Evolutionary conservation across 2,888 invertebrate genomes (phyloP).

Genomic region (Encarsia formosa): DNA sequence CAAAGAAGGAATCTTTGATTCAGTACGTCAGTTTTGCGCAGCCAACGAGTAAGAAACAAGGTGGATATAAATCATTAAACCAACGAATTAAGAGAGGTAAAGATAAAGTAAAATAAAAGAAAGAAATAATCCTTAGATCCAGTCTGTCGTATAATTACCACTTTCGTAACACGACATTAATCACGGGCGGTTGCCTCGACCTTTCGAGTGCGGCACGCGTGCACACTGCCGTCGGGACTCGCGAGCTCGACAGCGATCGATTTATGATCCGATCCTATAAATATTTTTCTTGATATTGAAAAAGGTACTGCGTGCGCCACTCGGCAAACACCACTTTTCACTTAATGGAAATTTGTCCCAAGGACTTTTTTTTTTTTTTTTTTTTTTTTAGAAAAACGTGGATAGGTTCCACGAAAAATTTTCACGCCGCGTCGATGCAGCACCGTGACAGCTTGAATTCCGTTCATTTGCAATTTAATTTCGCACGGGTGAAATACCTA

Average conservation of each 20-base stretch:
- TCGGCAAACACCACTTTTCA: too few species aligned
- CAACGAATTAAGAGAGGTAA: slow-evolving; percentile 7
- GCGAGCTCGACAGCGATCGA: slow-evolving; percentile 13
- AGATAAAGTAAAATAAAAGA: background rate
- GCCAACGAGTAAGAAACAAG: slow-evolving; percentile 14
- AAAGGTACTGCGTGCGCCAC: background rate
- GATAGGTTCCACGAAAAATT: too few species aligned
- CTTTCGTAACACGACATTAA: slow-evolving; percentile 25
- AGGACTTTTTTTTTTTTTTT: too few species aligned
- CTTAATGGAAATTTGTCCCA: too few species aligned
- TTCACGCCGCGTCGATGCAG: too few species aligned
- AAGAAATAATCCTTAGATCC: slow-evolving; percentile 8
- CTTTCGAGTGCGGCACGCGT: slow-evolving; percentile 14
- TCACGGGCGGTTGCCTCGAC: slow-evolving; percentile 23
- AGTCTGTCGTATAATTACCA: slow-evolving; percentile 25
- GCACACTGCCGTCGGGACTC: background rate
- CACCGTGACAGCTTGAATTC: too few species aligned
- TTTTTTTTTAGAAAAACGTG: too few species aligned
- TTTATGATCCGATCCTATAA: slow-evolving; percentile 22
- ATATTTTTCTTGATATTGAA: slow-evolving; percentile 22
- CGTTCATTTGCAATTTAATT: too few species aligned
- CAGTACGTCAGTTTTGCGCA: slow-evolving; percentile 2
- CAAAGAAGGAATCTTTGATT: too few species aligned
- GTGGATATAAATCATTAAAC: slow-evolving; percentile 16
- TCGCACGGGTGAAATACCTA: too few species aligned